A percentile compares a stretch with the other conserved stretches of the same genome.
Evolutionary conservation across 2,888 invertebrate genomes (phyloP).

Genomic region (Carterocephalus palaemon): DNA sequence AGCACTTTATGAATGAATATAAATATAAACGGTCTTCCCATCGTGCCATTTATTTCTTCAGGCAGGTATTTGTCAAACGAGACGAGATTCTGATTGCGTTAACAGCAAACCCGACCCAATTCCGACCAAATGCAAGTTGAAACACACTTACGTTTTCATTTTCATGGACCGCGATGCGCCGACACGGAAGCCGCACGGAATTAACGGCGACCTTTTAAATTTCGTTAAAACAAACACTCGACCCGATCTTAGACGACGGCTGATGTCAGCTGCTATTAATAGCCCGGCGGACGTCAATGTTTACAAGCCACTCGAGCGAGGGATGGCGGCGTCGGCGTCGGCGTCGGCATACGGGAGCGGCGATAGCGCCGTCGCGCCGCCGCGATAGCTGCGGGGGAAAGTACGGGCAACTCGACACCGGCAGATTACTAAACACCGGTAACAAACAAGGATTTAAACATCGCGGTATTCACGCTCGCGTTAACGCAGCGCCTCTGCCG

Average conservation of each 20-base stretch:
- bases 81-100: too few species aligned
- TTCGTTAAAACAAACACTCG: conserved; percentile 46
- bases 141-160: conserved; percentile 21
- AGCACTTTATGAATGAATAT: too few species aligned
- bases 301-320: conserved; percentile 58
- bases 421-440: background rate
- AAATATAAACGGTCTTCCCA: too few species aligned
- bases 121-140: conserved; percentile 4
- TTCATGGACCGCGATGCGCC: conserved; percentile 36
- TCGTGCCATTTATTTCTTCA: too few species aligned
- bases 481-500: too few species aligned
- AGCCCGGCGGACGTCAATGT: conserved; percentile 61
- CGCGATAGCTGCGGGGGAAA: conserved; percentile 54
- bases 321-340: conserved; percentile 34
- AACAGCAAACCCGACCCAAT: too few species aligned
- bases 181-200: conserved; percentile 10
- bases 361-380: conserved; percentile 61
- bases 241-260: conserved; percentile 47
- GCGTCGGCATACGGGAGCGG: conserved; percentile 25
- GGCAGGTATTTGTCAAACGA: too few species aligned
- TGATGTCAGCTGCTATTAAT: conserved; percentile 69
- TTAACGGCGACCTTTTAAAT: conserved; percentile 40
- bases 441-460: too few species aligned
- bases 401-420: conserved; percentile 19
- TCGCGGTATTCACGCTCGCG: too few species aligned